These are phyloP conservation scores for Drosophila gunungcola DNA, from an alignment of 1,140 invertebrate genomes.

Conservation along the genomic window DNA sequence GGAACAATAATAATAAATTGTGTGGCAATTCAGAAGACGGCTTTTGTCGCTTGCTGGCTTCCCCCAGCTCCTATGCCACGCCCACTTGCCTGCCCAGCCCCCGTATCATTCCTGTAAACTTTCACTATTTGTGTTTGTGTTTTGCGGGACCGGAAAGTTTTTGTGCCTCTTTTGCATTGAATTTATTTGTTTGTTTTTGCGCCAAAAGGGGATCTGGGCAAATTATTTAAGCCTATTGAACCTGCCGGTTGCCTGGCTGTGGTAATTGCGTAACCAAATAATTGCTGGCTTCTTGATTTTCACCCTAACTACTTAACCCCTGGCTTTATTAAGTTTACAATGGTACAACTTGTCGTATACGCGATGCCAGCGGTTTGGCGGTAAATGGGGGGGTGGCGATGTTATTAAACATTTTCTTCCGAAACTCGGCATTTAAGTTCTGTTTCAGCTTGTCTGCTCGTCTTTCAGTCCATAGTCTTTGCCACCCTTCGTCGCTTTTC, in stretches of 20 bases:
- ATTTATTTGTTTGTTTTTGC: conserved; percentile 80
- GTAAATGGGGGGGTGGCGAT: neutral
- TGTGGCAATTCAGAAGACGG: conserved; percentile 57
- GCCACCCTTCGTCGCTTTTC: conserved; percentile 39
- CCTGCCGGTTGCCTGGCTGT: conserved; percentile 50
- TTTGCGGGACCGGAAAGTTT: conserved; percentile 55
- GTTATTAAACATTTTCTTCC: conserved; percentile 41
- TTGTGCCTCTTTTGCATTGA: conserved; percentile 65
- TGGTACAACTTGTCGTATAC: conserved; percentile 51
- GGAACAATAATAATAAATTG: conserved; percentile 82
- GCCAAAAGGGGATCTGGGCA: conserved; percentile 42
- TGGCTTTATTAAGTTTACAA: conserved; percentile 72
- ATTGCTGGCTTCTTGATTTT: conserved; percentile 67
- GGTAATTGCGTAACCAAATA: conserved; percentile 76
- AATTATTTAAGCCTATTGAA: conserved; percentile 60
- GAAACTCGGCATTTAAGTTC: conserved; percentile 17
- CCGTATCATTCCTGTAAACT: conserved; percentile 60
- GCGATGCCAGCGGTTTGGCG: conserved; percentile 11
- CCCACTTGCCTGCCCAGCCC: conserved; percentile 5
- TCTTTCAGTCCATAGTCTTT: conserved; percentile 24
- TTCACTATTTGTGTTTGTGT: conserved; percentile 70
- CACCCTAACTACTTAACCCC: conserved; percentile 14
- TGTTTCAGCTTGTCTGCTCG: conserved; percentile 15
- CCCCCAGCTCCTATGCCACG: neutral
- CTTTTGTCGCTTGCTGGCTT: conserved; percentile 34